Percentiles rank a stretch among this genome's conserved stretches.
Conservation (phyloP, 1,140 invertebrate genomes). For the Drosophila elegans region DNA sequence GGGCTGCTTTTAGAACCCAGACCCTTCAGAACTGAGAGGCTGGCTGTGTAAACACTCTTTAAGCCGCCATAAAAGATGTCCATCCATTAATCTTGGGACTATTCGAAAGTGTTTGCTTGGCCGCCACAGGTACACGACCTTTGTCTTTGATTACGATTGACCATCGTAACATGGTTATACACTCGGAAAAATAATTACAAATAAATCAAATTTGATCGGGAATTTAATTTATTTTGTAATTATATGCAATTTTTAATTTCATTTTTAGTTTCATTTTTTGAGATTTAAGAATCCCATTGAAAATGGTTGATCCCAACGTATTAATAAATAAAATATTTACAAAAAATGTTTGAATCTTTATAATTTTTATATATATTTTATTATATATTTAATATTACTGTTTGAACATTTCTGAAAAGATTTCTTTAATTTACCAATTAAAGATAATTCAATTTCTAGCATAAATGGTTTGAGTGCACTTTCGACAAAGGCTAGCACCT, state of each 20-base stretch:
- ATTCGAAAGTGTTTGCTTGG: constrained; percentile 46
- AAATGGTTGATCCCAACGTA: too few relatives aligned
- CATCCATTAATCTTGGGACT: constrained; percentile 59
- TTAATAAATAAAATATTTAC: too few relatives aligned
- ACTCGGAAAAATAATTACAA: constrained; percentile 3
- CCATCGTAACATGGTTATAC: constrained; percentile 40
- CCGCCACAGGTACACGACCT: constrained; percentile 54
- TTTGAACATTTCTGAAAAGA: not conserved
- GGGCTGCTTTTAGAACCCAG: constrained; percentile 45
- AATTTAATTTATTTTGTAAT: not conserved
- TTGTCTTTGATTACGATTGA: constrained; percentile 58
- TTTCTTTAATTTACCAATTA: not conserved
- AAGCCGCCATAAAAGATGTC: constrained; percentile 62
- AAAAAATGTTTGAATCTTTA: too few relatives aligned
- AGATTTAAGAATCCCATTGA: too few relatives aligned
- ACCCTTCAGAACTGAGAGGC: constrained; percentile 17
- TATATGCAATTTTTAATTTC: not conserved
- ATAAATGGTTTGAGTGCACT: constrained; percentile 41
- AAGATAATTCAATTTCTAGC: not conserved
- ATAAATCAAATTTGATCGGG: not conserved
- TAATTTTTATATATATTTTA: too few relatives aligned
- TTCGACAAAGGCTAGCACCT: constrained; percentile 19
- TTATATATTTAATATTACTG: too few relatives aligned
- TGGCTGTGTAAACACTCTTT: constrained; percentile 68
- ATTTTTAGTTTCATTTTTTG: too few relatives aligned